Percentiles rank a stretch among this genome's conserved stretches.
Conservation (phyloP, 23 tunicate genomes). For the Botrylloides violaceus region DNA sequence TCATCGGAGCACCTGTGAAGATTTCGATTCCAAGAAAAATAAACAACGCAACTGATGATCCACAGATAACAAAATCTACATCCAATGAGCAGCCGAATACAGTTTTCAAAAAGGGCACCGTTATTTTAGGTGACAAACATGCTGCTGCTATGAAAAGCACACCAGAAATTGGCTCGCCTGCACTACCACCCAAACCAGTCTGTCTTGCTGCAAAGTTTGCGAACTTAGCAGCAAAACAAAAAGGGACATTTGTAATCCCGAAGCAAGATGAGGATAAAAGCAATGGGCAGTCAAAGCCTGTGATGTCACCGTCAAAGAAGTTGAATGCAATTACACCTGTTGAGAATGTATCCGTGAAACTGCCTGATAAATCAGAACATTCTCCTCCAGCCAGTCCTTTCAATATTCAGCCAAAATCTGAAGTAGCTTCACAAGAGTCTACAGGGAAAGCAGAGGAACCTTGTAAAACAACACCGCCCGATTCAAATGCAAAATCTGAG, state of each 20-base stretch:
- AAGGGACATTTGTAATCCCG: constrained; percentile 18
- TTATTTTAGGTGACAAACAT: constrained; percentile 6
- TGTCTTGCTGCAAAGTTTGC: constrained; percentile 19
- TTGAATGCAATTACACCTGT: background rate
- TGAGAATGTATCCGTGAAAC: background rate
- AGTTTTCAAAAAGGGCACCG: constrained; percentile 1
- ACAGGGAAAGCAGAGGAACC: background rate
- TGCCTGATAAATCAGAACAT: background rate
- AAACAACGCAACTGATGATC: background rate
- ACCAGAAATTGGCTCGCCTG: background rate
- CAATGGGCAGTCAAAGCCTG: too few species aligned
- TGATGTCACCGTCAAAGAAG: background rate
- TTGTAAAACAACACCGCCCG: background rate
- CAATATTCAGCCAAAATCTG: background rate
- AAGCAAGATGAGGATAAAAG: background rate
- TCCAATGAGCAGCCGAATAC: background rate
- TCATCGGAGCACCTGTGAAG: background rate
- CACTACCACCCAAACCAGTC: constrained; percentile 14
- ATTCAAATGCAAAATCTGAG: too few species aligned
- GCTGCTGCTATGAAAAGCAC: constrained; percentile 4
- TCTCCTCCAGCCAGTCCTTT: background rate
- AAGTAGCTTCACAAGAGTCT: too few species aligned
- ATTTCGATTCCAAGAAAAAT: background rate
- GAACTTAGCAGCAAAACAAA: background rate
- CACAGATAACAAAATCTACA: too few species aligned